phyloP scores from a whole-genome alignment of 1,140 invertebrate species.

The Hylyphantes graminicola region DNA sequence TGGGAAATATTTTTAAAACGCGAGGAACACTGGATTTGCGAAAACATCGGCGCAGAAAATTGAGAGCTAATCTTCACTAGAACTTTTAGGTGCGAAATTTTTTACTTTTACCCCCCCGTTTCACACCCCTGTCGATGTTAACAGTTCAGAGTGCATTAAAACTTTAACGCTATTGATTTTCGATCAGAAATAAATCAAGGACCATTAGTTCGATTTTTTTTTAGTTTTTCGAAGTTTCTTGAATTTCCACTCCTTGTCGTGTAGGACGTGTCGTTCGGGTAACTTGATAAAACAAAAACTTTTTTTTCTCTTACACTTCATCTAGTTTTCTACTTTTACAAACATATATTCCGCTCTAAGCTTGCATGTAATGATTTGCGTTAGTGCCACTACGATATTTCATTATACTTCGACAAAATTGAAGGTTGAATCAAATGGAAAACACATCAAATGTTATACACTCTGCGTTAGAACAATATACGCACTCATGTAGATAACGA shows the following conservation, averaged over 20 bases:
- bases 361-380: too few species aligned
- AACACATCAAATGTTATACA: too few species aligned
- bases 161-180: conserved; percentile 57
- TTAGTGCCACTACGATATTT: too few species aligned
- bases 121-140: neutral
- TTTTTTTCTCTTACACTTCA: too few species aligned
- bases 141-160: conserved; percentile 46
- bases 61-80: conserved; percentile 35
- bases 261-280: conserved; percentile 27
- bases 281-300: conserved; percentile 16
- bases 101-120: conserved; percentile 11
- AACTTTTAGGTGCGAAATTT: conserved; percentile 51
- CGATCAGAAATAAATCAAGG: conserved; percentile 59
- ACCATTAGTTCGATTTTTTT: conserved; percentile 50
- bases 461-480: too few species aligned
- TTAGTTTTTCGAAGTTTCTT: conserved; percentile 18
- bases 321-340: too few species aligned
- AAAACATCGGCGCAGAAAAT: neutral
- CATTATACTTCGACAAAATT: too few species aligned
- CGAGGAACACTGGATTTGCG: neutral
- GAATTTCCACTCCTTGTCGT: conserved; percentile 24
- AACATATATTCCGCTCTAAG: too few species aligned
- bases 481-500: too few species aligned
- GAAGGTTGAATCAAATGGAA: too few species aligned
- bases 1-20: conserved; percentile 2